Evolutionary conservation across 2,797 vertebrate species (phyloP).

Genomic region (Xiphorhynchus erythropygius): DNA sequence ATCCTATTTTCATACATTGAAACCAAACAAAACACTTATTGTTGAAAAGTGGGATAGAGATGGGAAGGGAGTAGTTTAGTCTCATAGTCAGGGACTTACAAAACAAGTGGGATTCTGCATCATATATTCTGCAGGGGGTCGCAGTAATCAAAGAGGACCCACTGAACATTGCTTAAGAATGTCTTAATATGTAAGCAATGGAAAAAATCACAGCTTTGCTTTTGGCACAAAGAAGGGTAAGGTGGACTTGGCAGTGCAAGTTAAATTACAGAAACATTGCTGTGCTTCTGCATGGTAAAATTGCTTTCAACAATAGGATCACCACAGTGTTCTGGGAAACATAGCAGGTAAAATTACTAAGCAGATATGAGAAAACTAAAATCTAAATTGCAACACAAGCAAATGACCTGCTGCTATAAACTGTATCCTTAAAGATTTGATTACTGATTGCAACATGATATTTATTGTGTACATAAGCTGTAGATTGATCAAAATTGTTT

Average conservation of each 20-base stretch:
- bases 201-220: not conserved
- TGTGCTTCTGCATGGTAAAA: not conserved
- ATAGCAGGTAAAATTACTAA: constrained; percentile 25
- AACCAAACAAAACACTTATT: not conserved
- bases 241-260: not conserved
- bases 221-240: not conserved
- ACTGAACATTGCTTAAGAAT: not conserved
- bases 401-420: constrained; percentile 54
- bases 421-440: not conserved
- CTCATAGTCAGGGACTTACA: not conserved
- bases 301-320: not conserved
- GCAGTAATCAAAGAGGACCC: not conserved
- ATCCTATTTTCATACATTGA: not conserved
- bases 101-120: not conserved
- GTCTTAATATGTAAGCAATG: not conserved
- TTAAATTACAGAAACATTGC: not conserved
- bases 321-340: not conserved
- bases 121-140: not conserved
- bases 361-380: not conserved
- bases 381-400: constrained; percentile 30
- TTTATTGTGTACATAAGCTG: constrained; percentile 15
- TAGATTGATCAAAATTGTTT: constrained; percentile 50
- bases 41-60: not conserved
- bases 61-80: not conserved
- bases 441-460: not conserved